These are phyloP conservation scores for Thelaira solivaga DNA, from an alignment of 2,888 invertebrate genomes.

Conservation along the genomic window DNA sequence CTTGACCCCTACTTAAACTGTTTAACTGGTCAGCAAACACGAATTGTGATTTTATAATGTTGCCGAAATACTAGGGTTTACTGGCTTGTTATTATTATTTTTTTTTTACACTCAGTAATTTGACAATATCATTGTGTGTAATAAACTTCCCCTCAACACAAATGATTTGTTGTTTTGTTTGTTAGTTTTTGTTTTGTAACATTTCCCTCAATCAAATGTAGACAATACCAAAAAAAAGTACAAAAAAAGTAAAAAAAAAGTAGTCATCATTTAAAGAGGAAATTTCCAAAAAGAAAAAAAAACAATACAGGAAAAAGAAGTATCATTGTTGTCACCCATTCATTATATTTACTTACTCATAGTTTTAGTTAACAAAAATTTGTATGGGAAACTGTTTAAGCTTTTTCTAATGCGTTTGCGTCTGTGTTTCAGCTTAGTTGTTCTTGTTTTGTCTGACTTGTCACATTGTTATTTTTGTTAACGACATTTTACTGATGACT, in stretches of 20 bases:
- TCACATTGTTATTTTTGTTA: conserved; percentile 40
- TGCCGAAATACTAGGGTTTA: conserved; percentile 4
- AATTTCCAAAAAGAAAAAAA: neutral
- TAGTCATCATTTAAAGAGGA: neutral
- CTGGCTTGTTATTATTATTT: too few species aligned
- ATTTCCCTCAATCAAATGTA: conserved; percentile 30
- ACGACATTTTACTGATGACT: conserved; percentile 52
- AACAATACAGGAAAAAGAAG: neutral
- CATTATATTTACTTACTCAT: conserved; percentile 5
- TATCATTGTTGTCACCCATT: conserved; percentile 19
- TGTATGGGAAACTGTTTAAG: too few species aligned
- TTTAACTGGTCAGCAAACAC: conserved; percentile 54
- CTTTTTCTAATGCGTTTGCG: neutral
- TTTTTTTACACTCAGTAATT: neutral
- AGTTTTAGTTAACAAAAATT: neutral
- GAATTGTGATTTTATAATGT: conserved; percentile 20
- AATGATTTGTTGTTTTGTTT: neutral
- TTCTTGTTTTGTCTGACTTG: conserved; percentile 16
- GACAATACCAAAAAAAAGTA: conserved; percentile 31
- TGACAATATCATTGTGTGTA: neutral
- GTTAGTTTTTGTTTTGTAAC: neutral
- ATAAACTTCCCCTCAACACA: neutral
- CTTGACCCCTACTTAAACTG: conserved; percentile 39
- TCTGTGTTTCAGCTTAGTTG: neutral
- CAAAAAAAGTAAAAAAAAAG: neutral